Evolutionary conservation across 2,888 invertebrate species (phyloP), one percentile per base, ranked within the genome.

Genomic region (Torymus auratus): DNA sequence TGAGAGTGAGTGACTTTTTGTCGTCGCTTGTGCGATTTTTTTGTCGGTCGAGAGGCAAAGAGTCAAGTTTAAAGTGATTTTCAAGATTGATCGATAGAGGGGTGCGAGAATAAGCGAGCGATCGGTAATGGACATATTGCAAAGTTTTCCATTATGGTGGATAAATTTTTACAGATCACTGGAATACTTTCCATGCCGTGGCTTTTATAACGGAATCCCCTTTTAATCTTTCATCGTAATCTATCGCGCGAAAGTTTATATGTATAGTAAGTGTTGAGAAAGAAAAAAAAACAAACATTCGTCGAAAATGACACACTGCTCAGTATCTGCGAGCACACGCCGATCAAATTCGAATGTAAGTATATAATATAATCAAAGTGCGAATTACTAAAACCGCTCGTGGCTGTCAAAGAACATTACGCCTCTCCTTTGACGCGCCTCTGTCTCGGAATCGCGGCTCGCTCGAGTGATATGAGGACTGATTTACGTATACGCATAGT

Each of bases 331-430:
- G n/a, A n/a, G n/a, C n/a, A 15, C n/a, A 2, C 28, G 15, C 15
- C n/a, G 55, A 55, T 72, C 62, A 17, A n/a, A 23, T n/a, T 15
- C 20, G 50, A 52, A 69, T 41, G 41, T 41, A n/a, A n/a, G n/a
- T n/a, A n/a, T n/a, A n/a, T n/a, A n/a, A n/a, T n/a, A 41, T 2
- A 13, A 52, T 65, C 23, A 68, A 67, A 68, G 58, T 15, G 67
- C n/a, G 55, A 71, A 60, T 71, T 41, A 56, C 71, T 78, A 65
- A 65, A 78, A 78, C 56, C 65, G 5, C 14, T n/a, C 11, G 17
- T n/a, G n/a, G n/a, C n/a, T n/a, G n/a, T n/a, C n/a, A n/a, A n/a
- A n/a, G n/a, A n/a, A n/a, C n/a, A n/a, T n/a, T n/a, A n/a, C 2
- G 50, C 5, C 41, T 41, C 64, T 52, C 52, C n/a, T 50, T 50